Percentiles rank a stretch among this genome's conserved stretches.
phyloP scores from a whole-genome alignment of 2,797 vertebrate genomes.

The Hephaestus fuliginosus region DNA sequence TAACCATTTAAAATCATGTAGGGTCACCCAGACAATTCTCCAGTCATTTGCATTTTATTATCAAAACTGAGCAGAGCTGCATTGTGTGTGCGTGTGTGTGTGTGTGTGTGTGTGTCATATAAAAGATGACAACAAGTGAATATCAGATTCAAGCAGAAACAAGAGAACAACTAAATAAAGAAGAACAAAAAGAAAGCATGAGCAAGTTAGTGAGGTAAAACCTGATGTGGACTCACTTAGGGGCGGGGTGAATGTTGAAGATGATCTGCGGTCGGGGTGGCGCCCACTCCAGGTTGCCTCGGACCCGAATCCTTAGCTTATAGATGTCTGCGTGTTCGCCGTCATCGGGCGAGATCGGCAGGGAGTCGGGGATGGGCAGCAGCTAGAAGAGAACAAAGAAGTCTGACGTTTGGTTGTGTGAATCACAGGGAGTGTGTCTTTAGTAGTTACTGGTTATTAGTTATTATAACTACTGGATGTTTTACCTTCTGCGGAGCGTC shows the following conservation, averaged over 20 bases:
- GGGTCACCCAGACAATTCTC: not conserved
- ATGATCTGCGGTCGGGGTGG: constrained; percentile 97
- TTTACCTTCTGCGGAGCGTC: constrained; percentile 96
- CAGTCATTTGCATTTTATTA: not conserved
- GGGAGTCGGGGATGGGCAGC: constrained; percentile 95
- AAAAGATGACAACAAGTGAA: not conserved
- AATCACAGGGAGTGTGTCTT: not conserved
- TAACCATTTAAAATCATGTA: not conserved
- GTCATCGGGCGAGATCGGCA: constrained; percentile 97
- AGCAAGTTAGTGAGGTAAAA: constrained; percentile 6
- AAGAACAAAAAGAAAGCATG: not conserved
- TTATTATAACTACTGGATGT: not conserved
- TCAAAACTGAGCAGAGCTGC: not conserved
- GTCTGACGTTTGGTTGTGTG: not conserved
- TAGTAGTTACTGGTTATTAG: too few relatives aligned
- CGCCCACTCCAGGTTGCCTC: constrained; percentile 98
- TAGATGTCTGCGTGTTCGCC: constrained; percentile 97
- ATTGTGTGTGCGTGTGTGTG: not conserved
- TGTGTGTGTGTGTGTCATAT: not conserved
- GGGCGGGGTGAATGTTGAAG: constrained; percentile 95
- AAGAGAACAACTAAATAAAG: not conserved
- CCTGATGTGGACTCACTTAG: constrained; percentile 86
- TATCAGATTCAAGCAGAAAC: not conserved
- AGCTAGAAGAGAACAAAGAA: constrained; percentile 82
- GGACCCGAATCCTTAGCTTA: constrained; percentile 95